Evolutionary conservation across 53 echinoderm and acorn worm species (phyloP).

Genomic region (Apostichopus leukothele): DNA sequence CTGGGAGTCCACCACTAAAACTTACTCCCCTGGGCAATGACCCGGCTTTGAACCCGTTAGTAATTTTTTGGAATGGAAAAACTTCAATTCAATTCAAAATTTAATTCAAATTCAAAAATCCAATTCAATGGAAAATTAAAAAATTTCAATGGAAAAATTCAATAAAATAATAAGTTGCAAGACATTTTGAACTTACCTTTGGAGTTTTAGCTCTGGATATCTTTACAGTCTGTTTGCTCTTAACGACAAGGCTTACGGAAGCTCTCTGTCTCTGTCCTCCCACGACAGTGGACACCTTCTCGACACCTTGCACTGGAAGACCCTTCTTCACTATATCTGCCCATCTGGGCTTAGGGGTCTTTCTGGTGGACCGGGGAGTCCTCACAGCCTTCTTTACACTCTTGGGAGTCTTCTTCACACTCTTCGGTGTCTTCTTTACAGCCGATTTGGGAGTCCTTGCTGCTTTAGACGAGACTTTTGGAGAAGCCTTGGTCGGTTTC

Average conservation of each 20-base stretch:
- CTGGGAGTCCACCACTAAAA: no score
- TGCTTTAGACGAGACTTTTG: conserved; percentile 39
- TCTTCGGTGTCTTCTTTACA: conserved; percentile 55
- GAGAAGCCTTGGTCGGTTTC: conserved; percentile 57
- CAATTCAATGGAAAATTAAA: no score
- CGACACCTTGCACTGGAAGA: conserved; percentile 34
- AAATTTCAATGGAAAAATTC: no score
- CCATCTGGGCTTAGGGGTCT: conserved; percentile 70
- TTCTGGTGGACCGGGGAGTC: conserved; percentile 49
- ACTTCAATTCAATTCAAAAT: no score
- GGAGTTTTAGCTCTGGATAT: conserved; percentile 71
- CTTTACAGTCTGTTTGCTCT: conserved; percentile 35
- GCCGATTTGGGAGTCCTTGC: conserved; percentile 53
- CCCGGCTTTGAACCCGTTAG: no score
- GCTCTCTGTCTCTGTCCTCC: conserved; percentile 51
- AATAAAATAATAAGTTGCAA: no score
- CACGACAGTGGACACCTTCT: conserved; percentile 26
- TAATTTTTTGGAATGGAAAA: no score
- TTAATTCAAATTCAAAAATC: no score
- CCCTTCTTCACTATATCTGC: conserved; percentile 94
- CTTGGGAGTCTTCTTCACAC: conserved; percentile 62
- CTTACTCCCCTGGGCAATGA: no score
- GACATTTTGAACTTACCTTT: conserved; percentile 58
- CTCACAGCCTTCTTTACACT: conserved; percentile 3
- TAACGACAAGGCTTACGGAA: conserved; percentile 43